Evolutionary conservation across 2,113 vertebrate species (phyloP).

Genomic region (Chauna torquata): DNA sequence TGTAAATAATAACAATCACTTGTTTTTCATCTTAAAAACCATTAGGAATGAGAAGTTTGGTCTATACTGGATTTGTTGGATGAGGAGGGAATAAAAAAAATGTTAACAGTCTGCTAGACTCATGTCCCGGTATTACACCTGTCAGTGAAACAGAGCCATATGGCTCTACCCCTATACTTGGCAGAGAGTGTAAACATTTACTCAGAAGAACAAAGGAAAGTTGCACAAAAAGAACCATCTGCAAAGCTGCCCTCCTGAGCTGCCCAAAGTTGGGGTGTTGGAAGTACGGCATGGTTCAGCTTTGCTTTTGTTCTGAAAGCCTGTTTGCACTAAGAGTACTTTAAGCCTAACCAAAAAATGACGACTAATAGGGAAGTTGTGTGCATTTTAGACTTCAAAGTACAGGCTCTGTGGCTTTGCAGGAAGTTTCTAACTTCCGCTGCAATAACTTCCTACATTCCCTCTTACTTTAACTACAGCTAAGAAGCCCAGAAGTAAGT

Average conservation of each 20-base stretch:
- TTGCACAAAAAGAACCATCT: neutral
- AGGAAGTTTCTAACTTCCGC: slow-evolving; percentile 39
- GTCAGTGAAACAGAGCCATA: neutral
- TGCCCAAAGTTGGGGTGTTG: neutral
- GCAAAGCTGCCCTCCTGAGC: neutral
- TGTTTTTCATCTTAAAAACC: neutral
- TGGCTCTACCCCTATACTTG: neutral
- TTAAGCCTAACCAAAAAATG: neutral
- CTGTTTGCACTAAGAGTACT: neutral
- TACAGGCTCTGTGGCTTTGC: neutral
- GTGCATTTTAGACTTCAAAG: neutral
- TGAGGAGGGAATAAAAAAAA: neutral
- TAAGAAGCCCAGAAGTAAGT: neutral
- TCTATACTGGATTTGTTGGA: neutral
- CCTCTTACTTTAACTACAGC: neutral
- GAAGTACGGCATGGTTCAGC: neutral
- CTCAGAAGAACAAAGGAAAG: neutral
- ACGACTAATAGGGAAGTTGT: neutral
- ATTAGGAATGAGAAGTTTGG: neutral
- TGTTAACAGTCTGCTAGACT: neutral
- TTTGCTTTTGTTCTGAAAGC: neutral
- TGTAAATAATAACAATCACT: neutral
- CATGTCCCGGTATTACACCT: neutral
- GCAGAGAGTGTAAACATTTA: neutral
- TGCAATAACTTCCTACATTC: neutral